These are phyloP conservation scores for Sphaerodactylus townsendi DNA, from an alignment of 2,113 vertebrate species.

Conservation along the genomic window DNA sequence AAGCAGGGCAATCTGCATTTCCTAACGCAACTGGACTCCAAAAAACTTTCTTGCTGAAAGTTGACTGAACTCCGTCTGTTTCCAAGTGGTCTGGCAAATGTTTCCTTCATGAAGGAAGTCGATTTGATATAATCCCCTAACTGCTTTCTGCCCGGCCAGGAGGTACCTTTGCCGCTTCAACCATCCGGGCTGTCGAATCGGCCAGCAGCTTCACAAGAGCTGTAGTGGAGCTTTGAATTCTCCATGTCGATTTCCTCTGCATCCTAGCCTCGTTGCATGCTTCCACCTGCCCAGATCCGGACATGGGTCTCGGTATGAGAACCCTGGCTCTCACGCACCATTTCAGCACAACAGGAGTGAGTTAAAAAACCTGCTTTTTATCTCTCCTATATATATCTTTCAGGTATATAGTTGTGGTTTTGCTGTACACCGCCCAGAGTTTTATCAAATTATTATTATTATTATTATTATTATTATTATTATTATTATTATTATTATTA, in stretches of 20 bases:
- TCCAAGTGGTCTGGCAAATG: too few species aligned
- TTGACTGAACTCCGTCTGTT: not conserved
- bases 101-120: not conserved
- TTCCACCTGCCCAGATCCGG: slow-evolving; percentile 95
- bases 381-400: not conserved
- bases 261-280: slow-evolving; percentile 96
- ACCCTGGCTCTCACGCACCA: slow-evolving; percentile 98
- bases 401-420: too few species aligned
- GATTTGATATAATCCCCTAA: too few species aligned
- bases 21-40: too few species aligned
- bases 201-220: slow-evolving; percentile 97
- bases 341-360: slow-evolving; percentile 79
- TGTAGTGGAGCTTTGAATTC: slow-evolving; percentile 95
- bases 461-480: too few species aligned
- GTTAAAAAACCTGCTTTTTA: not conserved
- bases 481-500: too few species aligned
- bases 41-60: too few species aligned
- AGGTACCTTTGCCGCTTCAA: slow-evolving; percentile 96
- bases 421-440: too few species aligned
- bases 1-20: too few species aligned
- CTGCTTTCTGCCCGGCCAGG: too few species aligned
- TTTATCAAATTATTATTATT: too few species aligned
- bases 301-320: slow-evolving; percentile 96
- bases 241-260: slow-evolving; percentile 97
- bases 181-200: slow-evolving; percentile 97